Evolutionary conservation across 1,140 invertebrate species (phyloP).

Genomic region (Monomorium pharaonis): DNA sequence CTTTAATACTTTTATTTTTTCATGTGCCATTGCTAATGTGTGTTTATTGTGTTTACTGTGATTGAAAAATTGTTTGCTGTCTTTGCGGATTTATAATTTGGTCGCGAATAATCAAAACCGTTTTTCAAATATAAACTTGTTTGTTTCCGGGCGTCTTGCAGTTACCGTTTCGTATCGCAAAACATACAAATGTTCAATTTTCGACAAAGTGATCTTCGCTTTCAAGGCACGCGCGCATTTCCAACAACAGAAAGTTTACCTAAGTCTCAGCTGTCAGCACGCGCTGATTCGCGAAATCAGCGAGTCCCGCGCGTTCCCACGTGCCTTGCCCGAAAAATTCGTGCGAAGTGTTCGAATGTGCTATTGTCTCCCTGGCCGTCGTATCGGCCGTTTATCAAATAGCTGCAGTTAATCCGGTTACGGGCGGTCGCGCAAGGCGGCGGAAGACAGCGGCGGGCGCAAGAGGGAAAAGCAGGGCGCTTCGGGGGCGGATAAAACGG

Average conservation of each 20-base stretch:
- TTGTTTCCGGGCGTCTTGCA: background rate
- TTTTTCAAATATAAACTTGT: background rate
- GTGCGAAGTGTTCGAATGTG: slow-evolving; percentile 55
- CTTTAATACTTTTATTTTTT: background rate
- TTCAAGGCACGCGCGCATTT: slow-evolving; percentile 17
- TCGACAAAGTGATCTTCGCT: background rate
- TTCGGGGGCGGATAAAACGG: slow-evolving; percentile 47
- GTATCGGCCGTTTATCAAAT: slow-evolving; percentile 81
- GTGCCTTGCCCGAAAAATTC: slow-evolving; percentile 34
- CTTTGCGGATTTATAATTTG: background rate
- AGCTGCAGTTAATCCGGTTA: slow-evolving; percentile 83
- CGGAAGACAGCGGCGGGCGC: slow-evolving; percentile 67
- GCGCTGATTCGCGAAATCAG: slow-evolving; percentile 55
- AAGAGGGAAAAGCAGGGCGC: slow-evolving; percentile 72
- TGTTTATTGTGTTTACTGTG: background rate
- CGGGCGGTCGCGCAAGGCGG: slow-evolving; percentile 74
- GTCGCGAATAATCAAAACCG: background rate
- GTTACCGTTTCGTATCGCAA: background rate
- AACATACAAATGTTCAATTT: background rate
- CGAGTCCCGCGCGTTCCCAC: background rate
- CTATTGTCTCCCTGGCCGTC: background rate
- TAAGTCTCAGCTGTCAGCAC: slow-evolving; percentile 43
- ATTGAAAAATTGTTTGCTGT: background rate
- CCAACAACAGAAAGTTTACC: slow-evolving; percentile 45
- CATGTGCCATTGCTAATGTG: background rate